A percentile compares a stretch with the other conserved stretches of the same genome.
phyloP scores from a whole-genome alignment of 2,113 vertebrate species.

The Podilymbus podiceps region DNA sequence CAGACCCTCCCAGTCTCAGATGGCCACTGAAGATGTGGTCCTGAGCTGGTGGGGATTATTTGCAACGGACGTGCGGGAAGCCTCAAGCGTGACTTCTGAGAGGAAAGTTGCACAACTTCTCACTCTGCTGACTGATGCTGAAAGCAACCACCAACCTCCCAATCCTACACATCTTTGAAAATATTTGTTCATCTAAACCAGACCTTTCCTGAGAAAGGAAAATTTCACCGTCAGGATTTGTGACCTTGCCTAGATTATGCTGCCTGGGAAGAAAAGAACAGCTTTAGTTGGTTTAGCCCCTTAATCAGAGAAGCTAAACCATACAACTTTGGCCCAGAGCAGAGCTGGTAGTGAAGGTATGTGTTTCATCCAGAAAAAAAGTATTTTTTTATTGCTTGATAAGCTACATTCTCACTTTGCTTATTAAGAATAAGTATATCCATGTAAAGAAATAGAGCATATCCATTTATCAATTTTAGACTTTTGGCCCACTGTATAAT shows the following conservation, averaged over 20 bases:
- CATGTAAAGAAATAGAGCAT: background rate
- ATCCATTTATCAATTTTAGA: background rate
- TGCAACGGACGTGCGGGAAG: accelerated
- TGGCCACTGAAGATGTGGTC: background rate
- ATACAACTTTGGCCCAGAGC: background rate
- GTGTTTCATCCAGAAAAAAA: background rate
- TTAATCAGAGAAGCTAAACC: background rate
- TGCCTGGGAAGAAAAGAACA: background rate
- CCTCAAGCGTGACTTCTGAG: background rate
- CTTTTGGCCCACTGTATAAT: background rate
- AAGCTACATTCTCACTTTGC: background rate
- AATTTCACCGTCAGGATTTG: background rate
- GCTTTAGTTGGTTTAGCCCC: background rate
- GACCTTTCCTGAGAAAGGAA: background rate
- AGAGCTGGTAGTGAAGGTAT: background rate
- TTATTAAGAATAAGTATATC: background rate
- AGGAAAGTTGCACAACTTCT: background rate
- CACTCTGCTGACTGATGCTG: background rate
- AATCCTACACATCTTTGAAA: background rate
- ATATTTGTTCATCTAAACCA: background rate
- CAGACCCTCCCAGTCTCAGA: background rate
- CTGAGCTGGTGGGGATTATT: background rate
- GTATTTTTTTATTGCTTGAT: background rate
- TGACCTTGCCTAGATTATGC: background rate
- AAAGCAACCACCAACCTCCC: background rate